phyloP scores from a whole-genome alignment of 2,888 invertebrate species.

The Alviniconcha strummeri region DNA sequence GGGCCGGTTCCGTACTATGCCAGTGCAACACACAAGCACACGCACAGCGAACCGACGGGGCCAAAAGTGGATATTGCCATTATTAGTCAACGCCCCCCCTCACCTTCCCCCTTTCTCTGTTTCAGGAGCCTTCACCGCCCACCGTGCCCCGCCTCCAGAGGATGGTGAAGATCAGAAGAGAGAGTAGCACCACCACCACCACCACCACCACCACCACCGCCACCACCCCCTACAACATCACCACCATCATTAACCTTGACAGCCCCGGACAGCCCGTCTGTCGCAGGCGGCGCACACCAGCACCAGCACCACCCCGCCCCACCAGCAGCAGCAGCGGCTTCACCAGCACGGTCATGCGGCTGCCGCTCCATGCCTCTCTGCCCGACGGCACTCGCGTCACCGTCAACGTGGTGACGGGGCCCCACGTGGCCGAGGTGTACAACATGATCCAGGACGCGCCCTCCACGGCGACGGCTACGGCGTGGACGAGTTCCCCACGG shows the following conservation, averaged over 20 bases:
- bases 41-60: neutral
- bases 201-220: no score
- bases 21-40: no score
- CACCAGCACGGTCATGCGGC: slow-evolving; percentile 28
- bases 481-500: slow-evolving; percentile 48
- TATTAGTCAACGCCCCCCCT: neutral
- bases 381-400: slow-evolving; percentile 44
- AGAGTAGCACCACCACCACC: neutral
- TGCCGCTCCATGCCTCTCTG: slow-evolving; percentile 44
- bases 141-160: neutral
- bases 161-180: neutral
- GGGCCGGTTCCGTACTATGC: no score
- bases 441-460: slow-evolving; percentile 45
- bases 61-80: neutral
- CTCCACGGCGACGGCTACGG: slow-evolving; percentile 48
- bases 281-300: neutral
- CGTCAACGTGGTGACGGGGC: slow-evolving; percentile 46
- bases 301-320: neutral
- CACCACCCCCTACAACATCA: no score
- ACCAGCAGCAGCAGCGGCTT: neutral
- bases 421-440: slow-evolving; percentile 46
- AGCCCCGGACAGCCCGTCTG: no score
- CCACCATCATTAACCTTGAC: no score
- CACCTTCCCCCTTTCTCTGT: no score
- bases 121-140: no score